Evolutionary conservation across 2,888 invertebrate species (phyloP).

Genomic region (Tanaodytes sp.): DNA sequence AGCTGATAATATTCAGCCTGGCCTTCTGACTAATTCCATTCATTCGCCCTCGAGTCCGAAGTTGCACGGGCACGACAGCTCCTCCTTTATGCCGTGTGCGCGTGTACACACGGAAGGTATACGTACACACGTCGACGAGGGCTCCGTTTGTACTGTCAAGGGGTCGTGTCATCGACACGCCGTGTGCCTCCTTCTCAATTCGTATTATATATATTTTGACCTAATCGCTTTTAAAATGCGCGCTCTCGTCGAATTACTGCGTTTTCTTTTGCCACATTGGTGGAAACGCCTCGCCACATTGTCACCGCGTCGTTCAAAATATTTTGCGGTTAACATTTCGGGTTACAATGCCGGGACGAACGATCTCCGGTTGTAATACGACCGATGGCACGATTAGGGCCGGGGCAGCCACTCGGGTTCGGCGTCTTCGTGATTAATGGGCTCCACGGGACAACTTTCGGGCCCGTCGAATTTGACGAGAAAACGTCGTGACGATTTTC

Average conservation of each 20-base stretch:
- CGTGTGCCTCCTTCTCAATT: constrained; percentile 42
- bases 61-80: constrained; percentile 54
- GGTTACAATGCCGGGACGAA: too few species aligned
- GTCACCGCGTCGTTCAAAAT: too few species aligned
- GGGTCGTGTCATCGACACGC: constrained; percentile 46
- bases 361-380: too few species aligned
- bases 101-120: not conserved
- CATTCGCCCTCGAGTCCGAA: constrained; percentile 63
- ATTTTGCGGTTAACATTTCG: too few species aligned
- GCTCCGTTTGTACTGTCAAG: constrained; percentile 39
- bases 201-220: constrained; percentile 49
- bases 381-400: too few species aligned
- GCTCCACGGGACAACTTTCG: too few species aligned
- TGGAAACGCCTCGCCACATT: too few species aligned
- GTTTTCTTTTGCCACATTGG: too few species aligned
- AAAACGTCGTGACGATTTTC: too few species aligned
- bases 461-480: too few species aligned
- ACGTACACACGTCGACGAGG: constrained; percentile 33
- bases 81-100: constrained; percentile 34
- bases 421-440: too few species aligned
- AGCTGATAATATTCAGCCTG: constrained; percentile 73
- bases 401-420: too few species aligned
- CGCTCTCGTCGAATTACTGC: constrained; percentile 36
- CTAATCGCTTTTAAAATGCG: constrained; percentile 54
- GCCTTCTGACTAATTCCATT: constrained; percentile 73